phyloP scores from a whole-genome alignment of 2,113 vertebrate genomes.

The Oreochromis niloticus region DNA sequence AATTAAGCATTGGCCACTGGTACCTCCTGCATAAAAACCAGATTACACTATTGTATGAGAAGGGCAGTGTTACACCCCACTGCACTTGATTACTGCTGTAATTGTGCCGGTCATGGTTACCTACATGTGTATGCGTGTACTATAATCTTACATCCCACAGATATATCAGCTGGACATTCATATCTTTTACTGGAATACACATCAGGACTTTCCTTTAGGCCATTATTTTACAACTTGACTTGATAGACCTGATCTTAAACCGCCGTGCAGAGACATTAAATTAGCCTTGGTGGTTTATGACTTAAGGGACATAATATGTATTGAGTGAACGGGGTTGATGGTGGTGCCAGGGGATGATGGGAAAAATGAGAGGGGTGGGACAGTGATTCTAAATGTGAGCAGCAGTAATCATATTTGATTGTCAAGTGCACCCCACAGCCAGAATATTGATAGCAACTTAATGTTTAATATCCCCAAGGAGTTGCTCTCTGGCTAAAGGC shows the following conservation, averaged over 20 bases:
- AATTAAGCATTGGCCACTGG: neutral
- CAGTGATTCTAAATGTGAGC: neutral
- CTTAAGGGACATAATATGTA: neutral
- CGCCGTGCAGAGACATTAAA: neutral
- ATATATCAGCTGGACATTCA: neutral
- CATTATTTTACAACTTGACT: neutral
- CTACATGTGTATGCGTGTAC: constrained; percentile 16
- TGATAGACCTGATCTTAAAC: neutral
- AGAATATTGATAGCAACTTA: neutral
- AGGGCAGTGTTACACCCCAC: constrained; percentile 15
- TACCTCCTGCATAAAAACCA: constrained; percentile 27
- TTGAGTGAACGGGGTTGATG: neutral
- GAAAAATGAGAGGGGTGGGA: neutral
- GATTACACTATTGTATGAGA: neutral
- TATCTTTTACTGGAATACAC: neutral
- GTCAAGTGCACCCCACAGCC: neutral
- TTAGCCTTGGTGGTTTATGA: neutral
- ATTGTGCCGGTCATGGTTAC: neutral
- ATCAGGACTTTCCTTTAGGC: neutral
- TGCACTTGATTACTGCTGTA: constrained; percentile 34
- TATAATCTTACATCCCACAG: constrained; percentile 23
- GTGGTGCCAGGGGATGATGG: neutral
- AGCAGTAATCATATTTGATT: neutral
- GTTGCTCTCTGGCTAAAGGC: neutral
- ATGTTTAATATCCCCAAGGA: neutral